Evolutionary conservation across 2,888 invertebrate genomes (phyloP).

Genomic region (Liopterus haemorrhoidalis): DNA sequence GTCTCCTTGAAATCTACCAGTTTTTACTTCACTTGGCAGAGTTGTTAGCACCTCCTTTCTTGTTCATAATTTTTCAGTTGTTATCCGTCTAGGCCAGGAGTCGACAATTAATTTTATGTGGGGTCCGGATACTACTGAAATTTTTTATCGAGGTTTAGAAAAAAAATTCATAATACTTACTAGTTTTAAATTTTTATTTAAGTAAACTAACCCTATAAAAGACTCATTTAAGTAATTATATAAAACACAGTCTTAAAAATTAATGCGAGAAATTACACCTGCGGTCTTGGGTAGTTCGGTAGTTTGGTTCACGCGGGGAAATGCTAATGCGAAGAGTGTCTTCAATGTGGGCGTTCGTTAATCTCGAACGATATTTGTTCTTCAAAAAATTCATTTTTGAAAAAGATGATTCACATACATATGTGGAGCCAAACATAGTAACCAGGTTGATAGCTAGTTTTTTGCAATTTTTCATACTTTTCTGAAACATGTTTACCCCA

Average conservation of each 20-base stretch:
- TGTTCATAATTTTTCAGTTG: too few relatives aligned
- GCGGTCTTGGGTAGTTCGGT: conserved; percentile 20
- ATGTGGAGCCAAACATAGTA: conserved; percentile 26
- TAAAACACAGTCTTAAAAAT: conserved; percentile 16
- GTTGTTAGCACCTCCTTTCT: too few relatives aligned
- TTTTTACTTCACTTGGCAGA: too few relatives aligned
- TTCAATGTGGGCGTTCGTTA: conserved; percentile 19
- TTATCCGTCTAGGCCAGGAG: too few relatives aligned
- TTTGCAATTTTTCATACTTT: conserved; percentile 26
- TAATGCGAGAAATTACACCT: conserved; percentile 16
- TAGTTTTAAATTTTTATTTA: too few relatives aligned
- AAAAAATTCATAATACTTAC: too few relatives aligned
- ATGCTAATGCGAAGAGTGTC: conserved; percentile 19
- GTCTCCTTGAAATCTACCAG: too few relatives aligned
- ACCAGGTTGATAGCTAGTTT: conserved; percentile 22
- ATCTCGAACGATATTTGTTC: conserved; percentile 17
- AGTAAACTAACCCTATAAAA: too few relatives aligned
- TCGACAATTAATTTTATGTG: too few relatives aligned
- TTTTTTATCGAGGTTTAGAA: too few relatives aligned
- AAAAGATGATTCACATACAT: conserved; percentile 15
- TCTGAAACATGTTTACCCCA: conserved; percentile 25
- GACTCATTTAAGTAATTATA: conserved; percentile 12
- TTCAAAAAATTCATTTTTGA: conserved; percentile 13
- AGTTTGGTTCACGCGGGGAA: conserved; percentile 17
- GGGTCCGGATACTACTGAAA: too few relatives aligned